Evolutionary conservation across 1,140 invertebrate species (phyloP).

Genomic region (Eufriesea mexicana): DNA sequence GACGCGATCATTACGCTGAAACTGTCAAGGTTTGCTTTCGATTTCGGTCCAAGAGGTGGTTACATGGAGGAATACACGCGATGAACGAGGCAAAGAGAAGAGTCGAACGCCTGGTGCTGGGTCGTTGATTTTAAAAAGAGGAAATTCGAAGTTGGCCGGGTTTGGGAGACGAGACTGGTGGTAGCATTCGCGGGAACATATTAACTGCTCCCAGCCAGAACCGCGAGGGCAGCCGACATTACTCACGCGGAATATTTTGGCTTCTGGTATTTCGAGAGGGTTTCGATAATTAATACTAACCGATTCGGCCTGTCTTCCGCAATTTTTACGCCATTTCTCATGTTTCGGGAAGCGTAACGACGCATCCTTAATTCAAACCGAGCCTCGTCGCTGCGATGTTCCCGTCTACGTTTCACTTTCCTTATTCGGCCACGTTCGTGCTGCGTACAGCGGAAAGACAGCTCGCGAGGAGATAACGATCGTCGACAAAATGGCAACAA

Average conservation of each 20-base stretch:
- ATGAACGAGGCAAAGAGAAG: too few relatives aligned
- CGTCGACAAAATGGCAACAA: background rate
- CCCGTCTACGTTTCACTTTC: conserved; percentile 9
- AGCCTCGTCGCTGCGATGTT: background rate
- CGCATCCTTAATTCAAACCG: conserved; percentile 28
- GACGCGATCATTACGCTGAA: too few relatives aligned
- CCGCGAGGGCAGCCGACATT: background rate
- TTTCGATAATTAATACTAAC: conserved; percentile 39
- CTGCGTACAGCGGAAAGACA: background rate
- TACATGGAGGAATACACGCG: too few relatives aligned
- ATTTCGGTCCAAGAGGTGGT: too few relatives aligned
- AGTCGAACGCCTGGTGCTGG: too few relatives aligned
- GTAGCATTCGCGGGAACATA: background rate
- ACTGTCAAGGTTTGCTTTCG: too few relatives aligned
- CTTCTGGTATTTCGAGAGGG: conserved; percentile 22
- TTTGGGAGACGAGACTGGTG: background rate
- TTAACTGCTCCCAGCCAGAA: background rate
- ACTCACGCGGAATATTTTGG: conserved; percentile 4
- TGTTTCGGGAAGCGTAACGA: conserved; percentile 22
- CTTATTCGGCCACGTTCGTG: background rate
- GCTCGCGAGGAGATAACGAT: background rate
- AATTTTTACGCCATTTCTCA: conserved; percentile 48
- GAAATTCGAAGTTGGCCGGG: background rate
- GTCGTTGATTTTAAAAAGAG: background rate
- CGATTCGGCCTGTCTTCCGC: conserved; percentile 24